Evolutionary conservation across 2,113 vertebrate genomes (phyloP).

Genomic region (Aptenodytes forsteri): DNA sequence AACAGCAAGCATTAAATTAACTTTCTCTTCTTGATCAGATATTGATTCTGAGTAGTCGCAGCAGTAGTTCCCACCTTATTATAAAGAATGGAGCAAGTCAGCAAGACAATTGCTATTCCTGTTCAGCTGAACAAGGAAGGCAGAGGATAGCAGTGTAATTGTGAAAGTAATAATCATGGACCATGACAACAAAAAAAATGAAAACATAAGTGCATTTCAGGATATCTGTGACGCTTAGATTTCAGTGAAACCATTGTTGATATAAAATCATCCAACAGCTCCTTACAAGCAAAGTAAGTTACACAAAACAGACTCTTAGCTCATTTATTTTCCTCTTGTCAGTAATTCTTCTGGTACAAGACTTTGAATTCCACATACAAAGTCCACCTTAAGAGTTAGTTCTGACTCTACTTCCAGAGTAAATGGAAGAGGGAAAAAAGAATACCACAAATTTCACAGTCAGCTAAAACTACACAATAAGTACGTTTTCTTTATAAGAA

Average conservation of each 20-base stretch:
- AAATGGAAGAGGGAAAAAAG: background rate
- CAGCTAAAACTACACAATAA: background rate
- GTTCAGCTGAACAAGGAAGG: background rate
- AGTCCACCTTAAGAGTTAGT: background rate
- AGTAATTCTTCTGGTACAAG: background rate
- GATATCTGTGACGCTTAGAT: background rate
- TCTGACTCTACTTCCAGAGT: background rate
- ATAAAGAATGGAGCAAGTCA: background rate
- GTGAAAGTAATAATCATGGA: background rate
- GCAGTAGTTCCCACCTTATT: background rate
- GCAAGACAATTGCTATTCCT: background rate
- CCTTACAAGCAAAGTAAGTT: background rate
- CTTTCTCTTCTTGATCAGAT: background rate
- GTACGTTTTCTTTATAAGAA: background rate
- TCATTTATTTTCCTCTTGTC: background rate
- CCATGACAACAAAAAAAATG: background rate
- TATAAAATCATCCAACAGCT: background rate
- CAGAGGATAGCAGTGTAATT: background rate
- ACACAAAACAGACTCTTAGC: background rate
- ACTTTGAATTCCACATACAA: background rate
- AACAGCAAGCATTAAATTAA: background rate
- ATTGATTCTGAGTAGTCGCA: background rate
- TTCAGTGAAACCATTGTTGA: background rate
- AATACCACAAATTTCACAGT: background rate
- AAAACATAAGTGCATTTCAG: background rate